A percentile compares a stretch with the other conserved stretches of the same genome.
phyloP scores from a whole-genome alignment of 2,888 invertebrate genomes.

The Philereme transversata region DNA sequence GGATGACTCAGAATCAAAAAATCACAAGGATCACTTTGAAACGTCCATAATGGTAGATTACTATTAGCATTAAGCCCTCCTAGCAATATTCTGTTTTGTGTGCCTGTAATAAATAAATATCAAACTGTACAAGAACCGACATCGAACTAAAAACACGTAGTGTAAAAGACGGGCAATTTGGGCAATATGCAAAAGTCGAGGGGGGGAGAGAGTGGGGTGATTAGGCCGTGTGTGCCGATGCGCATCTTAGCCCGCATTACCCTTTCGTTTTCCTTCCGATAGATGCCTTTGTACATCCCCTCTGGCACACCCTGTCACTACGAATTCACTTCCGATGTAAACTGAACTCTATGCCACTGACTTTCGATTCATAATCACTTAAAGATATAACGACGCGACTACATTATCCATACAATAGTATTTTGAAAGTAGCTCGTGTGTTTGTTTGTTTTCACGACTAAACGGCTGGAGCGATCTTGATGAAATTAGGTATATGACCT shows the following conservation, averaged over 20 bases:
- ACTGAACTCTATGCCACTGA: constrained; percentile 10
- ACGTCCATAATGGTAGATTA: too few relatives aligned
- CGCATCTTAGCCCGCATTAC: constrained; percentile 84
- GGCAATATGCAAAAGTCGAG: constrained; percentile 82
- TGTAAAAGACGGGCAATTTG: constrained; percentile 75
- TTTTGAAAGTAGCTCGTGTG: too few relatives aligned
- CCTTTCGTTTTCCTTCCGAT: constrained; percentile 84
- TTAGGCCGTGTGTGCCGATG: constrained; percentile 84
- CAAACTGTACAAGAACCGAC: constrained; percentile 22
- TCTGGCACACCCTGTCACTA: constrained; percentile 12
- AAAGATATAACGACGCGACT: too few relatives aligned
- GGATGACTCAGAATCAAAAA: too few relatives aligned
- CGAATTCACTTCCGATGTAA: constrained; percentile 9
- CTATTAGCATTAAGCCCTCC: too few relatives aligned
- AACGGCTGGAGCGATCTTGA: too few relatives aligned
- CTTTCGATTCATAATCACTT: neutral
- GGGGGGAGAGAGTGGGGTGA: constrained; percentile 67
- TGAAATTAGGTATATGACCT: too few relatives aligned
- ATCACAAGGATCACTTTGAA: too few relatives aligned
- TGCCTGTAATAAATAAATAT: too few relatives aligned
- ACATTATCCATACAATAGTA: too few relatives aligned
- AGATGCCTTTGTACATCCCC: constrained; percentile 72
- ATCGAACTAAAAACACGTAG: constrained; percentile 52
- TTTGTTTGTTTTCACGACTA: too few relatives aligned
- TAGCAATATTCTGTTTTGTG: too few relatives aligned